Percentiles rank a stretch among this genome's conserved stretches.
These are phyloP conservation scores for Yponomeuta evonymella DNA, from an alignment of 2,888 invertebrate genomes.

Conservation along the genomic window DNA sequence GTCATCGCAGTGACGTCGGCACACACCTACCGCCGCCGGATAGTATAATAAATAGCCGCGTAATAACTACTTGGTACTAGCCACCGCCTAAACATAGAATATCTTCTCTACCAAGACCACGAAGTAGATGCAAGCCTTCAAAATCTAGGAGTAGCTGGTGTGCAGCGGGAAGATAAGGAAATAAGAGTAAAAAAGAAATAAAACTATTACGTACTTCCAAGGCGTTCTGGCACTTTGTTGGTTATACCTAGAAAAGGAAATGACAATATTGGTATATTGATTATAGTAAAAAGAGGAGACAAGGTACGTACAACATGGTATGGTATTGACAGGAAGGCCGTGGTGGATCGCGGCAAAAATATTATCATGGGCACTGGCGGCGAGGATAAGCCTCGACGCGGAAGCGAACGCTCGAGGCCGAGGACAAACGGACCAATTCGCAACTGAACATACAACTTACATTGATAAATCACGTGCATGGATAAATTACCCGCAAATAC, in stretches of 20 bases:
- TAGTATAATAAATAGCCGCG: background rate
- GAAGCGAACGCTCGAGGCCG: constrained; percentile 69
- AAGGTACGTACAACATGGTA: constrained; percentile 1
- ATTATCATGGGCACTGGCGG: constrained; percentile 63
- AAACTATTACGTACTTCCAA: constrained; percentile 70
- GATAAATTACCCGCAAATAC: background rate
- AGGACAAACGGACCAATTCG: constrained; percentile 67
- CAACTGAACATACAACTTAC: constrained; percentile 30
- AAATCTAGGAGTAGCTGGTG: background rate
- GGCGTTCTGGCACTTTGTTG: constrained; percentile 72
- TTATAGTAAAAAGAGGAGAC: constrained; percentile 3
- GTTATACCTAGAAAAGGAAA: constrained; percentile 74
- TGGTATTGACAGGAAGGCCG: constrained; percentile 48
- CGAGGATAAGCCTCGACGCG: constrained; percentile 71
- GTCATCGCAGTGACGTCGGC: constrained; percentile 54
- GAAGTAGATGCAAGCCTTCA: background rate
- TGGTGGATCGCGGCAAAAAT: constrained; percentile 64
- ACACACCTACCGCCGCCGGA: constrained; percentile 30
- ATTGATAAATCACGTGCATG: background rate
- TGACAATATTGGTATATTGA: constrained; percentile 43
- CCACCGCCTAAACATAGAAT: background rate
- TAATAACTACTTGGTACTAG: background rate
- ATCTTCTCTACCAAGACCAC: background rate
- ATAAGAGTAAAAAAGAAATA: constrained; percentile 14
- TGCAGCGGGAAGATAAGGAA: constrained; percentile 4